These are phyloP conservation scores for Oscheius sp. DNA, from an alignment of 2,888 invertebrate species.

Conservation along the genomic window DNA sequence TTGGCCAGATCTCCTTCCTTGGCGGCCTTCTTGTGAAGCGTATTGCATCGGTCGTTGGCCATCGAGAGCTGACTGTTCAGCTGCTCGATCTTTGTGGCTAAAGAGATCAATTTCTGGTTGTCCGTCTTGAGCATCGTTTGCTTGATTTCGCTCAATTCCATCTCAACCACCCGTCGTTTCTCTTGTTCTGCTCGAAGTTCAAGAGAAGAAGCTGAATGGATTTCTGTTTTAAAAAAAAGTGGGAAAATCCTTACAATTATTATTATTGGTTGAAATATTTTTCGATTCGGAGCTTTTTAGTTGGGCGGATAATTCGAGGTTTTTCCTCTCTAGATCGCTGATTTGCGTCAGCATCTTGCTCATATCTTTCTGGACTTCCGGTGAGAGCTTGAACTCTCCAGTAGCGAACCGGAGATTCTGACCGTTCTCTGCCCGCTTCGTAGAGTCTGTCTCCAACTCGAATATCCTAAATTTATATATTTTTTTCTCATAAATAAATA, in stretches of 20 bases:
- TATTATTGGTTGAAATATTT: conserved; percentile 11
- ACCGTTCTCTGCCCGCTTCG: conserved; percentile 76
- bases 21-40: conserved; percentile 61
- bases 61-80: conserved; percentile 63
- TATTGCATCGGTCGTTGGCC: conserved; percentile 64
- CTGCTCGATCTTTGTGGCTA: conserved; percentile 69
- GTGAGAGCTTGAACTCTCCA: conserved; percentile 68
- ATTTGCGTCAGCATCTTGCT: conserved; percentile 59
- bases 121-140: conserved; percentile 65
- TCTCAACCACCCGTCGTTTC: conserved; percentile 48
- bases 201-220: conserved; percentile 24
- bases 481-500: neutral
- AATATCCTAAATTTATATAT: conserved; percentile 55
- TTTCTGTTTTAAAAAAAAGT: neutral
- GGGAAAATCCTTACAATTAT: conserved; percentile 1
- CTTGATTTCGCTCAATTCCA: conserved; percentile 53
- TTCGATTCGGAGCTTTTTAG: conserved; percentile 44
- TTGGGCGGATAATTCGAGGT: conserved; percentile 45
- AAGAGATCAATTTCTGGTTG: conserved; percentile 66
- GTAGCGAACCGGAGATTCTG: conserved; percentile 78
- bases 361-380: conserved; percentile 65
- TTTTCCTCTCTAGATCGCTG: conserved; percentile 60
- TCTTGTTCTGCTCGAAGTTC: conserved; percentile 57
- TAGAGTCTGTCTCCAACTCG: conserved; percentile 62
- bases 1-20: conserved; percentile 38